Evolutionary conservation across 2,113 vertebrate genomes (phyloP).

Genomic region (Bothrops jararaca): DNA sequence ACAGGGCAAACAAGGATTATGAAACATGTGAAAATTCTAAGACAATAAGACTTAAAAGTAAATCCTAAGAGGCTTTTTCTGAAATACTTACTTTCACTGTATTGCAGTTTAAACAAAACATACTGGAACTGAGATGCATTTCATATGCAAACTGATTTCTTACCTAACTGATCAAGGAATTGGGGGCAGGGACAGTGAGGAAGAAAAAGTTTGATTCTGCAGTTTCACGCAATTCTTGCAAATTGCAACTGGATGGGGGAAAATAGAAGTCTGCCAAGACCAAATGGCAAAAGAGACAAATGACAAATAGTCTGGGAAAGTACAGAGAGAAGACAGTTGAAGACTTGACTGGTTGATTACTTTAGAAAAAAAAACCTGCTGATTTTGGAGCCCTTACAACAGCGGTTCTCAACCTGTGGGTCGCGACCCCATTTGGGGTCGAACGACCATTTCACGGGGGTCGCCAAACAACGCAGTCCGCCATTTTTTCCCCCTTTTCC

Average conservation of each 20-base stretch:
- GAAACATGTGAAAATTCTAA: not conserved
- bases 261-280: conserved; percentile 33
- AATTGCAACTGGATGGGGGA: conserved; percentile 27
- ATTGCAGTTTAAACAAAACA: not conserved
- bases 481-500: too few relatives aligned
- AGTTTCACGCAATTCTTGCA: conserved; percentile 17
- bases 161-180: conserved; percentile 33
- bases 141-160: not conserved
- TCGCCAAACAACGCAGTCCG: too few relatives aligned
- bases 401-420: too few relatives aligned
- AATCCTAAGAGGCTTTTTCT: not conserved
- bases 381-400: not conserved
- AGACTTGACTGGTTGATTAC: conserved; percentile 36
- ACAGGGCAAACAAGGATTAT: not conserved
- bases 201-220: conserved; percentile 32
- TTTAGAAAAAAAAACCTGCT: conserved; percentile 45
- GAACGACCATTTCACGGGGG: too few relatives aligned
- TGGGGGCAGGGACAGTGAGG: conserved; percentile 18
- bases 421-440: too few relatives aligned
- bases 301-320: not conserved
- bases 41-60: not conserved
- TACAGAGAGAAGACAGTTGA: not conserved
- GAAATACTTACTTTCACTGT: not conserved
- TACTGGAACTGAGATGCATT: conserved; percentile 9
- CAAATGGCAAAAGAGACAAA: conserved; percentile 20